A percentile compares a stretch with the other conserved stretches of the same genome.
Conservation (phyloP, 2,113 vertebrate genomes). For the Thryonomys swinderianus region DNA sequence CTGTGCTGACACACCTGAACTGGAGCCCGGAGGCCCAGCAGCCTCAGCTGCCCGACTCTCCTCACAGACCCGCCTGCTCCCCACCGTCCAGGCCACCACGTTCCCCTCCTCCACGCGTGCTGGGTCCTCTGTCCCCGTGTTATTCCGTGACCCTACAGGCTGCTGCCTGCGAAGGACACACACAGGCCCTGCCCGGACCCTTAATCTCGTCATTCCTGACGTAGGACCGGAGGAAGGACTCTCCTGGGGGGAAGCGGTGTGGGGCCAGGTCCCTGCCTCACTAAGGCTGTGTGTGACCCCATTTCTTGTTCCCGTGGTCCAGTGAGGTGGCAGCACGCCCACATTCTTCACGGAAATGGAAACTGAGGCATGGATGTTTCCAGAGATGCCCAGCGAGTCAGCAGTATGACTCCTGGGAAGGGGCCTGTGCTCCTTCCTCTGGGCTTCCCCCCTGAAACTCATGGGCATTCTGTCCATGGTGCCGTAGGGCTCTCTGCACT, state of each 20-base stretch:
- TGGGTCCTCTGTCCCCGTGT: not conserved
- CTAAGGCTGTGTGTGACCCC: not conserved
- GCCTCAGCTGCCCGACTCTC: not conserved
- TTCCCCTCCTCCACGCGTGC: too few species aligned
- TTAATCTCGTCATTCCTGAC: not conserved
- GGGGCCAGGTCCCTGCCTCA: not conserved
- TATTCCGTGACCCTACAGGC: not conserved
- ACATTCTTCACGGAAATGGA: not conserved
- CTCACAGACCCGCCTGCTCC: not conserved
- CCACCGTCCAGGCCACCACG: not conserved
- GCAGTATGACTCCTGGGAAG: not conserved
- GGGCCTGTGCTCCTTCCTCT: not conserved
- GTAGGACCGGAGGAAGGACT: not conserved
- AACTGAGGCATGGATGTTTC: not conserved
- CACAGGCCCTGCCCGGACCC: not conserved
- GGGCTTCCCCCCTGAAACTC: not conserved
- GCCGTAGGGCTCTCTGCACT: not conserved
- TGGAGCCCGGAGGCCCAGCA: too few species aligned
- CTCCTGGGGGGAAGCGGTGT: not conserved
- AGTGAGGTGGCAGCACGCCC: not conserved
- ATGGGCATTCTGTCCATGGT: accelerated
- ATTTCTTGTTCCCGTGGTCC: not conserved
- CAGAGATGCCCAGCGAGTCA: not conserved
- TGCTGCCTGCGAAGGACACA: not conserved
- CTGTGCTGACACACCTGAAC: not conserved